Evolutionary conservation across 2,888 invertebrate genomes (phyloP), one percentile per base, ranked within the genome.

Genomic region (Catonia carolina): DNA sequence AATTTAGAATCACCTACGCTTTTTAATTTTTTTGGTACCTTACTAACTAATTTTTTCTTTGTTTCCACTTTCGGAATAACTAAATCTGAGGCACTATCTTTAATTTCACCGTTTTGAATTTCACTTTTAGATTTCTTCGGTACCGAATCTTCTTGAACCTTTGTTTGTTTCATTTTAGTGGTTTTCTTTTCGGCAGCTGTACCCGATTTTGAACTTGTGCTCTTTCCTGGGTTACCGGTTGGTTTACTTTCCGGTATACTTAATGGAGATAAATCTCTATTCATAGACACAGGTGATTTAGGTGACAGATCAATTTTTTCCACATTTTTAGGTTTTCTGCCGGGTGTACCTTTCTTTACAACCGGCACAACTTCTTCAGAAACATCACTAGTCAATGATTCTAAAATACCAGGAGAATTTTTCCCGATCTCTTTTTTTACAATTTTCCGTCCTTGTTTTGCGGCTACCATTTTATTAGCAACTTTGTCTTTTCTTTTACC

Each of bases 311-410:
- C 55, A 17, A 37, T 53, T 5, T 53, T 17, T 10, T 37, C 48
- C 10, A 31, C 48, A 6, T 42, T 53, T 22, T 27, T 41, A 5
- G 55, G 41, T 49, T 59, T 59, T 18, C 53, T 22, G 41, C 49
- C 52, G n/a, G 59, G 52, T 12, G 35, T 56, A 15, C 52, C 59
- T 23, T 59, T 59, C 35, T 59, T 59, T 3, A 49, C 41, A 36
- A 41, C 39, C 5, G 48, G 54, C 22, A 50, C 49, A 2, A 49
- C 36, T 20, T 49, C 54, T 17, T 50, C 42, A 23, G 23, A 36
- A 17, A 41, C 54, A 53, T 36, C 18, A 27, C 36, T n/a, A 17
- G 39, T 23, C 23, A 41, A 31, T 33, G 22, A 12, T 15, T 39
- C 52, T 37, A 22, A 22, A 12, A n/a, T 39, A 23, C 41, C 41